Conservation (phyloP, 2,113 vertebrate species). For the Xenopus borealis region DNA sequence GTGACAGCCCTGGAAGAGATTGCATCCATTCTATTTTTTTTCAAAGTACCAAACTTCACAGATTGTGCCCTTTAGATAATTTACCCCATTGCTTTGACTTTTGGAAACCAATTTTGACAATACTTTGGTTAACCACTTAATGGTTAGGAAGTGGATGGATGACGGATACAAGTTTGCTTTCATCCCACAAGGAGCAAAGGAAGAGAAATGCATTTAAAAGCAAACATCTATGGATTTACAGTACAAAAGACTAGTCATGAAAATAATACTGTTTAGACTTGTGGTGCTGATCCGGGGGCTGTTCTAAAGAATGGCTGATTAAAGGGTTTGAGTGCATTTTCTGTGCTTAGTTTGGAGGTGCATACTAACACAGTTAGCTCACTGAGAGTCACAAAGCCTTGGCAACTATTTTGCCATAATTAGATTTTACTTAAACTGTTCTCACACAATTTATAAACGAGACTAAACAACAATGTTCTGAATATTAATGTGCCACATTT, state of each 20-base stretch:
- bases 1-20: slow-evolving; percentile 24
- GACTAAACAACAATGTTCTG: too few relatives aligned
- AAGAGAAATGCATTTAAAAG: slow-evolving; percentile 30
- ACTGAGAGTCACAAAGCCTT: neutral
- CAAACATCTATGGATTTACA: slow-evolving; percentile 22
- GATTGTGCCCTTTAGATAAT: slow-evolving; percentile 8
- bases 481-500: too few relatives aligned
- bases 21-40: slow-evolving; percentile 17
- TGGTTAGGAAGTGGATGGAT: slow-evolving; percentile 23
- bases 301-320: neutral
- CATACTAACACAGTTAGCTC: neutral
- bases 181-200: slow-evolving; percentile 24
- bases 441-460: neutral
- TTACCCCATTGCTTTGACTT: slow-evolving; percentile 23
- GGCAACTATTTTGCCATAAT: neutral
- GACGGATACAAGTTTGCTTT: slow-evolving; percentile 32
- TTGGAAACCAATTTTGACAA: slow-evolving; percentile 25
- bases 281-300: neutral
- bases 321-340: too few relatives aligned
- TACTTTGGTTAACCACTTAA: slow-evolving; percentile 28
- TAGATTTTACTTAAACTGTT: neutral
- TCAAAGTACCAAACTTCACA: slow-evolving; percentile 31
- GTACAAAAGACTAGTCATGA: slow-evolving; percentile 8
- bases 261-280: neutral
- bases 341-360: neutral